phyloP scores from a whole-genome alignment of 23 tunicate genomes.

The Trididemnum nubilum region DNA sequence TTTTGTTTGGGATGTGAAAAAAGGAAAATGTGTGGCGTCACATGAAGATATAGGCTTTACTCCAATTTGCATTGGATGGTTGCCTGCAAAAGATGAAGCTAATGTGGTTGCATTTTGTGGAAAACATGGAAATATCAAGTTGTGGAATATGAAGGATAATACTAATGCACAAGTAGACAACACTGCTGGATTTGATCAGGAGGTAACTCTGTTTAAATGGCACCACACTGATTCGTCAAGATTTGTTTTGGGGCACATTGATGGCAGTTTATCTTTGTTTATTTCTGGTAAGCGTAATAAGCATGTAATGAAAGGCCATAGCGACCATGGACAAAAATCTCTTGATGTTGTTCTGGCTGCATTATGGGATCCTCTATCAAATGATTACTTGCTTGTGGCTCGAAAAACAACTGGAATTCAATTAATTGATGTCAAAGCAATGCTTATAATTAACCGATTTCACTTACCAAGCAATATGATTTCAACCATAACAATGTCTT shows the following conservation, averaged over 20 bases:
- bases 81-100: constrained; percentile 29
- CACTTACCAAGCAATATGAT: constrained; percentile 69
- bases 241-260: constrained; percentile 70
- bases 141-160: constrained; percentile 60
- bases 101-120: constrained; percentile 43
- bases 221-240: constrained; percentile 75
- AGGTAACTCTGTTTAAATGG: constrained; percentile 70
- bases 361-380: constrained; percentile 86
- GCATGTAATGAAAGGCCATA: constrained; percentile 35
- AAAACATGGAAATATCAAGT: constrained; percentile 39
- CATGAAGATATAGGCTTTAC: constrained; percentile 28
- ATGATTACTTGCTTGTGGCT: constrained; percentile 80
- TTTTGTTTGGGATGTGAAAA: constrained; percentile 64
- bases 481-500: constrained; percentile 64
- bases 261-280: constrained; percentile 80
- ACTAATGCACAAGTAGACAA: constrained; percentile 31
- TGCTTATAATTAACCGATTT: constrained; percentile 41
- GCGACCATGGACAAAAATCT: background rate
- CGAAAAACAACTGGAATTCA: constrained; percentile 72
- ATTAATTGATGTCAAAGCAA: constrained; percentile 61
- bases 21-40: constrained; percentile 38
- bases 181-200: constrained; percentile 48
- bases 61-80: constrained; percentile 84
- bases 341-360: constrained; percentile 48
- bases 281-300: constrained; percentile 44